A percentile compares a stretch with the other conserved stretches of the same genome.
Evolutionary conservation across 2,113 vertebrate species (phyloP).

Genomic region (Acrocephalus kingi): DNA sequence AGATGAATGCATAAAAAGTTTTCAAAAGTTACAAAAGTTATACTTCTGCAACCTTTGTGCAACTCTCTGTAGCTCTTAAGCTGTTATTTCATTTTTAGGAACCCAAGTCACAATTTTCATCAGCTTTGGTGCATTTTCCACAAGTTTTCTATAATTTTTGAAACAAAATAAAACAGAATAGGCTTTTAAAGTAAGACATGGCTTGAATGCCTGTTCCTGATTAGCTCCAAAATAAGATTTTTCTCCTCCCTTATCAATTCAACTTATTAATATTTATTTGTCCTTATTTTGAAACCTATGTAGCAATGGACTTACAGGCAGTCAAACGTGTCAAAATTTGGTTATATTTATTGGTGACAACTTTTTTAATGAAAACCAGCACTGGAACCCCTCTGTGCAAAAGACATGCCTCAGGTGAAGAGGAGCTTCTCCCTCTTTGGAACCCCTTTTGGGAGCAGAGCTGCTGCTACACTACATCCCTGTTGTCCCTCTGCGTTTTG

Average conservation of each 20-base stretch:
- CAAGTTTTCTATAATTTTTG: neutral
- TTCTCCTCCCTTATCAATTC: neutral
- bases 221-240: neutral
- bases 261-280: neutral
- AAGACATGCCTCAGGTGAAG: neutral
- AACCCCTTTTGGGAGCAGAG: neutral
- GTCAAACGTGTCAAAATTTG: neutral
- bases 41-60: neutral
- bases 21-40: neutral
- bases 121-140: neutral
- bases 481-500: neutral
- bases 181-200: neutral
- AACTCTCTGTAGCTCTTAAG: neutral
- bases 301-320: neutral
- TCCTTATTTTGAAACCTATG: neutral
- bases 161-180: neutral
- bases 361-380: neutral
- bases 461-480: neutral
- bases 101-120: neutral
- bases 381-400: neutral
- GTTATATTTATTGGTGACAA: neutral
- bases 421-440: neutral
- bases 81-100: neutral
- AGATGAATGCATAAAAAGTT: neutral
- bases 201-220: neutral